Evolutionary conservation across 2,113 vertebrate genomes (phyloP).

Genomic region (Apistogramma diplotaenia): DNA sequence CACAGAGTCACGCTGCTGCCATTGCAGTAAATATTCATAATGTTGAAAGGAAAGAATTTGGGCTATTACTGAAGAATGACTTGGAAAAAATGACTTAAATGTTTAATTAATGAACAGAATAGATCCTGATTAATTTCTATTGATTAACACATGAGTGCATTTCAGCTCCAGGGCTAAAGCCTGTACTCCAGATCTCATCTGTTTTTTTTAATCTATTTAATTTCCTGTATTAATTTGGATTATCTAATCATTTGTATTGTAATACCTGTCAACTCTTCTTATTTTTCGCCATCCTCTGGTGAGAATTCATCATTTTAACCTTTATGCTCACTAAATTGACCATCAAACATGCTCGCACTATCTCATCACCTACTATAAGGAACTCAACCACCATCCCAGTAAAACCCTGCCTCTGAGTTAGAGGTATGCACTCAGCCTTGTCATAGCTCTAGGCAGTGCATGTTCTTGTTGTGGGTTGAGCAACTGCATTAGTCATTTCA

Average conservation of each 20-base stretch:
- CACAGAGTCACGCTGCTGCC: rapidly evolving
- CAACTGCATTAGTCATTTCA: conserved; percentile 82
- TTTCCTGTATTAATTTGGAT: neutral
- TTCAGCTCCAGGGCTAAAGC: neutral
- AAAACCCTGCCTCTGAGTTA: conserved; percentile 34
- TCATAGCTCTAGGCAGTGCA: conserved; percentile 77
- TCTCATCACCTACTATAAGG: conserved; percentile 9
- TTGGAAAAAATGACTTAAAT: neutral
- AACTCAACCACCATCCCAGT: conserved; percentile 30
- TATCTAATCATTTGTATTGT: neutral
- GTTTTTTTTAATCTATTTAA: neutral
- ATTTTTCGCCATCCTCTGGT: neutral
- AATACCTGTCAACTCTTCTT: neutral
- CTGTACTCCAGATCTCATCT: neutral
- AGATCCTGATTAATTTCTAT: neutral
- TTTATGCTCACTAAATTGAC: conserved; percentile 25
- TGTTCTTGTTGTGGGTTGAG: conserved; percentile 83
- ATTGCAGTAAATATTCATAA: too few species aligned
- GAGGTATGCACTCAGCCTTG: conserved; percentile 76
- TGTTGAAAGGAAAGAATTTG: too few species aligned
- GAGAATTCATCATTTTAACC: conserved; percentile 29
- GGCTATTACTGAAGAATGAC: neutral
- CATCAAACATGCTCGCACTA: conserved; percentile 20
- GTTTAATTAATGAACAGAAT: neutral
- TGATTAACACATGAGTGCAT: too few species aligned